Evolutionary conservation across 2,113 vertebrate genomes (phyloP), one percentile per base, ranked within the genome.

Genomic region (Gobiocypris rarus): DNA sequence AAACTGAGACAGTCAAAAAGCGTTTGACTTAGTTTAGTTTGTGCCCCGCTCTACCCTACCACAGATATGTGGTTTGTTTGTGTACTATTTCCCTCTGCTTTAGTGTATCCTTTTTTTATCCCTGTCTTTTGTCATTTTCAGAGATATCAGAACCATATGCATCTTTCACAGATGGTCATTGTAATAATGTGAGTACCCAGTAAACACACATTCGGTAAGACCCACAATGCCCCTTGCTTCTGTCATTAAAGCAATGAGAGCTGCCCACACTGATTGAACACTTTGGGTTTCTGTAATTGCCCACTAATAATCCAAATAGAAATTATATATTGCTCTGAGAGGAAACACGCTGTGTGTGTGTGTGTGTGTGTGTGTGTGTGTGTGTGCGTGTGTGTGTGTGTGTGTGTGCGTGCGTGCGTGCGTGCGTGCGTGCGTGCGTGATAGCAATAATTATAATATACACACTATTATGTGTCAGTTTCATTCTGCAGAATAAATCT

Each of bases 171-270:
- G 81, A 81, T 89, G 86, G 79, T 88, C 63, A 83, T 85, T 70
- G 86, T 43, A 82, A 86, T 84, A 86, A 71, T 78, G 70, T 70
- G 50, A 75, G 70, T 84, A 77, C 1, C 19, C 52, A 24, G 75
- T 81, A 59, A 80, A 83, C 52, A 58, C 45, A 80, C 56, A 74
- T 74, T 83, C 74, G 75, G 83, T 84, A 85, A 85, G 54, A 43
- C 50, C 73, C 78, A 78, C 83, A 71, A 73, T 73, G 84, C 85
- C 79, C 75, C 82, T 81, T 65, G 79, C 82, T 76, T 82, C 73
- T 86, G 87, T 76, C 86, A 86, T 88, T 80, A 83, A 58, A 77
- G 73, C 74, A 67, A 86, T n/a, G 67, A 74, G 76, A 73, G 83
- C 81, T 86, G 81, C 81, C 34, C 34, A 38, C 34, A 38, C 34